These are phyloP conservation scores for Colistium nudipinnis DNA, from an alignment of 2,113 vertebrate species.

Conservation along the genomic window DNA sequence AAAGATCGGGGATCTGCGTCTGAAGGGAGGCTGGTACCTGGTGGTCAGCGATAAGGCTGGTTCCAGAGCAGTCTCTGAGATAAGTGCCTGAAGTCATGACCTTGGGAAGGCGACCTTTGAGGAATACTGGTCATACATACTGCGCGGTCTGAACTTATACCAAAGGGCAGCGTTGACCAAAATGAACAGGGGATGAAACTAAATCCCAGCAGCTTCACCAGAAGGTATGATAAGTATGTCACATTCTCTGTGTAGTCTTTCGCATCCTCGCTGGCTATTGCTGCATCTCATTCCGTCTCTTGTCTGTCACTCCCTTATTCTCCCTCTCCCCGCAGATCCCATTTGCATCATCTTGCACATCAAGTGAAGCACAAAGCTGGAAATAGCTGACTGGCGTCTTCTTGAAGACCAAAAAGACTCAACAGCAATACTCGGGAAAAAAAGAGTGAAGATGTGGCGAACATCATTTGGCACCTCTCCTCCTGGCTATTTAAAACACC, in stretches of 20 bases:
- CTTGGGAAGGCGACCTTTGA: conserved; percentile 15
- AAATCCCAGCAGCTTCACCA: conserved; percentile 22
- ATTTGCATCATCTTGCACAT: conserved; percentile 36
- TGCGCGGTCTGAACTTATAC: conserved; percentile 6
- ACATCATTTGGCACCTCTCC: background rate
- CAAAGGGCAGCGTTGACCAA: conserved; percentile 1
- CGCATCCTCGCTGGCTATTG: conserved; percentile 18
- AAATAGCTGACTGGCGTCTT: conserved; percentile 35
- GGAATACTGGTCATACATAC: background rate
- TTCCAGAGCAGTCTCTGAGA: conserved; percentile 25
- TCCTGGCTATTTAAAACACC: conserved; percentile 7
- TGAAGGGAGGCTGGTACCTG: conserved; percentile 28
- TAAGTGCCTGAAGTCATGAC: conserved; percentile 35
- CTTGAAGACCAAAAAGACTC: conserved; percentile 29
- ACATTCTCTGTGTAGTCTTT: conserved; percentile 29
- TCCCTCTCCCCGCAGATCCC: conserved; percentile 1
- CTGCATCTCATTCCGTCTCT: conserved; percentile 6
- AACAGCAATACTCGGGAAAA: background rate
- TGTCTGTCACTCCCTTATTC: conserved; percentile 2
- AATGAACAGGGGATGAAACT: background rate
- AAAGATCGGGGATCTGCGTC: conserved; percentile 40
- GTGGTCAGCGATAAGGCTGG: conserved; percentile 56
- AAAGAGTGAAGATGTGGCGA: conserved; percentile 4
- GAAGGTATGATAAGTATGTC: conserved; percentile 44
- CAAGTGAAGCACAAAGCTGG: conserved; percentile 18